phyloP scores from a whole-genome alignment of 2,888 invertebrate genomes.

The Prosapia bicincta region DNA sequence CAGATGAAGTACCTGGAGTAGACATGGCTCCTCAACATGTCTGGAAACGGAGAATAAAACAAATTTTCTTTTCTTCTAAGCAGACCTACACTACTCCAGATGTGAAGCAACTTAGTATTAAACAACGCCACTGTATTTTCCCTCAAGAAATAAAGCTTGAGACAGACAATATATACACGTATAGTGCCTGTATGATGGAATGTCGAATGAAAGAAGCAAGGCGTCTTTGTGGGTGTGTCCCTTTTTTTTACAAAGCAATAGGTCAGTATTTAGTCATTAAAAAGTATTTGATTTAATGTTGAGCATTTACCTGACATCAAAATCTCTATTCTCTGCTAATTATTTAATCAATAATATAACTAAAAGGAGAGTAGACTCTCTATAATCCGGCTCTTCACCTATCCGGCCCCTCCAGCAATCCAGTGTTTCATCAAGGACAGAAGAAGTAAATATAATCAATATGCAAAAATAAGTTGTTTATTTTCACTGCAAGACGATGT shows the following conservation, averaged over 20 bases:
- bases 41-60: slow-evolving; percentile 61
- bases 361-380: not conserved
- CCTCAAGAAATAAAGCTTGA: slow-evolving; percentile 62
- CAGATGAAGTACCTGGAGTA: slow-evolving; percentile 65
- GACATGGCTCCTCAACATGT: slow-evolving; percentile 67
- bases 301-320: no score
- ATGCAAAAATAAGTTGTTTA: no score
- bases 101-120: slow-evolving; percentile 62
- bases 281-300: no score
- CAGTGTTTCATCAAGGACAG: no score
- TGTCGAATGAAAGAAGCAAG: slow-evolving; percentile 65
- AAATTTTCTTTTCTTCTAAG: slow-evolving; percentile 65
- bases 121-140: slow-evolving; percentile 70
- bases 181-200: slow-evolving; percentile 69
- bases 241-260: slow-evolving; percentile 63
- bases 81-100: slow-evolving; percentile 74
- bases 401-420: no score
- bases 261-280: slow-evolving; percentile 45
- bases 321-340: no score
- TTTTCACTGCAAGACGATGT: no score
- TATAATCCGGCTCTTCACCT: no score
- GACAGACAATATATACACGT: slow-evolving; percentile 59
- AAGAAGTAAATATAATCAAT: no score
- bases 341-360: not conserved
- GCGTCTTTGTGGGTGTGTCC: slow-evolving; percentile 64